Conservation (phyloP, 2,797 vertebrate species). For the Bucorvus abyssinicus region DNA sequence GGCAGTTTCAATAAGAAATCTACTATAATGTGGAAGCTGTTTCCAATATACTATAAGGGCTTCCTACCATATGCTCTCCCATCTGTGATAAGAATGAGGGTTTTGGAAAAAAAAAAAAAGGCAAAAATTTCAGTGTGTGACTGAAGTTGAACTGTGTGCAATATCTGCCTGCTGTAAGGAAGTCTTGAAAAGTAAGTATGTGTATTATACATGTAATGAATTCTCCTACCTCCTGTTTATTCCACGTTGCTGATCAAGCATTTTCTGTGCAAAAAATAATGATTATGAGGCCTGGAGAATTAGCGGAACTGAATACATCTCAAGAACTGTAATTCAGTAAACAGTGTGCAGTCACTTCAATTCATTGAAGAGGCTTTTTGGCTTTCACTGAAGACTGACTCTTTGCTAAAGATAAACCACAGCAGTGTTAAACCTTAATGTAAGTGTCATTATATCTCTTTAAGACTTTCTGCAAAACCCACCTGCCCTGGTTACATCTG, state of each 20-base stretch:
- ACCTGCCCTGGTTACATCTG: not conserved
- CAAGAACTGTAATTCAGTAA: not conserved
- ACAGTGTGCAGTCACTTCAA: not conserved
- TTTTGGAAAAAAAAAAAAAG: not conserved
- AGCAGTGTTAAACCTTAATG: not conserved
- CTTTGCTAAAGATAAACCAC: not conserved
- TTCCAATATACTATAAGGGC: constrained; percentile 31
- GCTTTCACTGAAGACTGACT: not conserved
- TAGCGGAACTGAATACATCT: not conserved
- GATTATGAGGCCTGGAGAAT: not conserved
- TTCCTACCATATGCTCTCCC: constrained; percentile 60
- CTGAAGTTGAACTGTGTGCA: not conserved
- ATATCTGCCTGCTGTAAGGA: constrained; percentile 10
- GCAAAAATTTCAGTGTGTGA: not conserved
- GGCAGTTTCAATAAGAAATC: constrained; percentile 22
- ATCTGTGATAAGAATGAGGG: constrained; percentile 52
- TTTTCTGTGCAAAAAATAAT: not conserved
- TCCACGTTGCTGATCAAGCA: not conserved
- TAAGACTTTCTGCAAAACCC: not conserved
- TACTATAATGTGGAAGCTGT: constrained; percentile 25
- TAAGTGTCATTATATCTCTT: not conserved
- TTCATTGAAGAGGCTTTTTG: not conserved
- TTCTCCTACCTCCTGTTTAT: not conserved
- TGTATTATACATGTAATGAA: not conserved
- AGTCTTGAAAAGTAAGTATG: not conserved